Evolutionary conservation across 1,140 invertebrate genomes (phyloP).

Genomic region (Laupala kohalensis): DNA sequence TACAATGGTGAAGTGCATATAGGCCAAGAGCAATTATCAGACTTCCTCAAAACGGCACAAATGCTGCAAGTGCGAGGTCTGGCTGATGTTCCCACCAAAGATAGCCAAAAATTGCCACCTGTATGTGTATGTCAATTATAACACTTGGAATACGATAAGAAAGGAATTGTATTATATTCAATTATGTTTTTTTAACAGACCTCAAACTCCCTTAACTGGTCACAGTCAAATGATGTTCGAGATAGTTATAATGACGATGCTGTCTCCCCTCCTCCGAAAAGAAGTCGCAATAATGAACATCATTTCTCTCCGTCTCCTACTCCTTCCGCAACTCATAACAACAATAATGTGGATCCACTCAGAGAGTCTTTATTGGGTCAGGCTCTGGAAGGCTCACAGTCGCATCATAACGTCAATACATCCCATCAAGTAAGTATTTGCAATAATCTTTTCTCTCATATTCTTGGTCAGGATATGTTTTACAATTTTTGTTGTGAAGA

Average conservation of each 20-base stretch:
- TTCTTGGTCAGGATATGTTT: too few species aligned
- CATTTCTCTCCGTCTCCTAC: slow-evolving; percentile 15
- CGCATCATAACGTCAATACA: slow-evolving; percentile 29
- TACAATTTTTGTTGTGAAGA: too few species aligned
- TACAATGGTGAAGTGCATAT: slow-evolving; percentile 90
- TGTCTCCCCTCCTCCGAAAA: slow-evolving; percentile 12
- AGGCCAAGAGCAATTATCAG: slow-evolving; percentile 73
- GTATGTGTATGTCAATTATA: too few species aligned
- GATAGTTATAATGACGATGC: slow-evolving; percentile 10
- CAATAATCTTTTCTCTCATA: too few species aligned
- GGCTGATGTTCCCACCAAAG: slow-evolving; percentile 62
- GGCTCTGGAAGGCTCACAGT: slow-evolving; percentile 49
- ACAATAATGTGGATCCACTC: slow-evolving; percentile 35
- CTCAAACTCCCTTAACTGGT: slow-evolving; percentile 18
- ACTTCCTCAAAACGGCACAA: slow-evolving; percentile 81
- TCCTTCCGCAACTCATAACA: slow-evolving; percentile 22
- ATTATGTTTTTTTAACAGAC: slow-evolving; percentile 18
- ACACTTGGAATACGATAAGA: too few species aligned
- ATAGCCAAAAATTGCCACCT: slow-evolving; percentile 22
- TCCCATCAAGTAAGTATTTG: slow-evolving; percentile 15
- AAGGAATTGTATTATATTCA: too few species aligned
- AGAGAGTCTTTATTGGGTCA: slow-evolving; percentile 57
- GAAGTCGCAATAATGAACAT: slow-evolving; percentile 14
- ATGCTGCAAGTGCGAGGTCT: slow-evolving; percentile 80
- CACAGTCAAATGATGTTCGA: slow-evolving; percentile 12